Evolutionary conservation across 2,888 invertebrate genomes (phyloP).

Genomic region (Drosophila suboccidentalis): DNA sequence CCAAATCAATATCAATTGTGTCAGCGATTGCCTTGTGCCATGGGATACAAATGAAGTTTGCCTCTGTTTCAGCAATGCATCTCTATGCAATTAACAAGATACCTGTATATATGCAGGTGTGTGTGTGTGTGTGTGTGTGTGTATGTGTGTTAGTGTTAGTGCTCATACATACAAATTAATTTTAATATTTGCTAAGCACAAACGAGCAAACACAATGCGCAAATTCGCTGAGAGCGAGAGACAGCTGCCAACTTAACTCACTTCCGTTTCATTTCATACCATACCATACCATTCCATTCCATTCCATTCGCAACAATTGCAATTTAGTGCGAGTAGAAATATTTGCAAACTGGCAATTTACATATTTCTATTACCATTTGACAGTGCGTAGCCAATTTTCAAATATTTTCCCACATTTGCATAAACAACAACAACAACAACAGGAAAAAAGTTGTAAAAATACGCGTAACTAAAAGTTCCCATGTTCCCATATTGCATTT

Average conservation of each 20-base stretch:
- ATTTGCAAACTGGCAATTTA: constrained; percentile 28
- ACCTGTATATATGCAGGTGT: constrained; percentile 17
- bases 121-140: background rate
- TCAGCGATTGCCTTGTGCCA: constrained; percentile 40
- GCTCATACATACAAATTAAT: constrained; percentile 42
- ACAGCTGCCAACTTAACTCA: constrained; percentile 40
- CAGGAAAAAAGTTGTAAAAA: constrained; percentile 29
- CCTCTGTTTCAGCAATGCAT: constrained; percentile 1
- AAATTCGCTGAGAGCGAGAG: constrained; percentile 19
- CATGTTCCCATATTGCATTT: constrained; percentile 62
- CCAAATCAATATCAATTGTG: constrained; percentile 69
- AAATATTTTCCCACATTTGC: constrained; percentile 57
- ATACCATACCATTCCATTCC: constrained; percentile 1
- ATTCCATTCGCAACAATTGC: constrained; percentile 27
- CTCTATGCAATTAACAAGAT: constrained; percentile 44
- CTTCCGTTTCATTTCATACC: constrained; percentile 39
- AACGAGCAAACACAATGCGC: constrained; percentile 24
- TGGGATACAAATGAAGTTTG: constrained; percentile 24
- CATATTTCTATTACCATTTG: constrained; percentile 40
- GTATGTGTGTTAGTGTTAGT: background rate
- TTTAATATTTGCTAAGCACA: constrained; percentile 52
- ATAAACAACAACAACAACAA: constrained; percentile 13
- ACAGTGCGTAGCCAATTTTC: constrained; percentile 49
- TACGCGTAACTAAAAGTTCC: constrained; percentile 44
- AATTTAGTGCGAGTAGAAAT: constrained; percentile 18